Evolutionary conservation across 2,113 vertebrate species (phyloP), one percentile per base, ranked within the genome.

Genomic region (Oxygymnocypris stewartii): DNA sequence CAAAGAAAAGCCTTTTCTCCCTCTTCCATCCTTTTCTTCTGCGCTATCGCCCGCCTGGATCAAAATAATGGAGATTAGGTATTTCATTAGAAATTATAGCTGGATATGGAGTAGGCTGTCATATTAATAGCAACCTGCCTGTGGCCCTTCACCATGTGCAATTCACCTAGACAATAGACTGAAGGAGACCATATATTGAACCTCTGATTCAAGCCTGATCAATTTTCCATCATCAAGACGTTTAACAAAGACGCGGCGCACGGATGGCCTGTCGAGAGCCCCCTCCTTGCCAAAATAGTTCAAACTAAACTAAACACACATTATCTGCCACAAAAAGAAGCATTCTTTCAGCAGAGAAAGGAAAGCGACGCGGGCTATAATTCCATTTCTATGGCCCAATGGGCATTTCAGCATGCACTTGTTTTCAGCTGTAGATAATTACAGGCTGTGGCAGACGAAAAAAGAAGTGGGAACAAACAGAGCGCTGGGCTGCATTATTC

Each of bases 81-180:
- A 96, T 97, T 96, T 97, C 96, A 97, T 96, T 97, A 97, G 96
- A 96, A 97, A 97, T 96, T 97, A 97, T 95, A 96, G 96, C 95
- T 94, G 95, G 95, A 96, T 96, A 97, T 95, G 96, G 95, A 96
- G 95, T 95, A 94, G 95, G 95, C 95, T 96, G 95, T 97, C 95
- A 96, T 96, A 97, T 96, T 97, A 97, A 97, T 96, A 97, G 96
- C 94, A 96, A 97, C 95, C 95, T 97, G 95, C 95, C 95, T 93
- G 87, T 95, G 94, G 95, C 94, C 94, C 94, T 95, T 78, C 95
- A 96, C 94, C 95, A 92, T 94, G 95, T 95, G 95, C 96, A 96
- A 96, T 96, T 97, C 96, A 95, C 94, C 95, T 96, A 96, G 94
- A 96, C 95, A 96, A 96, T 95, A 93, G 94, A 94, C 94, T 93